These are phyloP conservation scores for Athalia rosae DNA, from an alignment of 2,888 invertebrate species.

Conservation along the genomic window DNA sequence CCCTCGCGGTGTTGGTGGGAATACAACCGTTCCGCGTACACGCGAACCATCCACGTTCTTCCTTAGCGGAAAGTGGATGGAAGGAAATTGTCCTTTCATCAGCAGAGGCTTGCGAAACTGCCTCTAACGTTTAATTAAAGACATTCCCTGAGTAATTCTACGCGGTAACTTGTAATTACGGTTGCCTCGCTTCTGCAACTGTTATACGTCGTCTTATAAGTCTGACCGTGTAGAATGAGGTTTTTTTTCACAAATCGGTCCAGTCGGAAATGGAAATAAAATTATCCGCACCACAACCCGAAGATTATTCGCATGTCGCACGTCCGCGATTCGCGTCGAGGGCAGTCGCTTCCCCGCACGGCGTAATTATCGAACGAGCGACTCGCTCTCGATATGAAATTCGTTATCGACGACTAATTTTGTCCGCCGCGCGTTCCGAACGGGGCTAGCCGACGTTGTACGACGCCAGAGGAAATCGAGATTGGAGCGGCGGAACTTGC, in stretches of 20 bases:
- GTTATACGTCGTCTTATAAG: slow-evolving; percentile 65
- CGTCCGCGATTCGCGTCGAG: neutral
- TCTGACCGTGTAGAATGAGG: slow-evolving; percentile 58
- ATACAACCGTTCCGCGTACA: slow-evolving; percentile 12
- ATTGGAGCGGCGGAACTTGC: slow-evolving; percentile 61
- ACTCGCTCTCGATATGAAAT: slow-evolving; percentile 28
- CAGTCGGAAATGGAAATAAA: neutral
- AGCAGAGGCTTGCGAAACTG: slow-evolving; percentile 70
- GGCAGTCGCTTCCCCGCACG: slow-evolving; percentile 1
- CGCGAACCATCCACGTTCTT: slow-evolving; percentile 21
- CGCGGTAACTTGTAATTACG: slow-evolving; percentile 67
- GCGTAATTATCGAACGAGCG: slow-evolving; percentile 12
- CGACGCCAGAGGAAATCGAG: slow-evolving; percentile 55
- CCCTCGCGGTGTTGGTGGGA: slow-evolving; percentile 21
- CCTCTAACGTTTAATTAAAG: slow-evolving; percentile 72
- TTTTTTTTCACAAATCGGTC: neutral
- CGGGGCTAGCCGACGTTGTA: neutral
- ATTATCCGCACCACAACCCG: neutral
- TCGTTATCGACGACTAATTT: slow-evolving; percentile 40
- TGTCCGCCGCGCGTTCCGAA: slow-evolving; percentile 6
- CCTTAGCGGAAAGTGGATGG: slow-evolving; percentile 62
- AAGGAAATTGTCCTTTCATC: slow-evolving; percentile 73
- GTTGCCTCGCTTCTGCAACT: slow-evolving; percentile 69
- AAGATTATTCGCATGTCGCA: too few species aligned
- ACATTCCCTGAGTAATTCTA: slow-evolving; percentile 71